Evolutionary conservation across 2,113 vertebrate genomes (phyloP), one percentile per base, ranked within the genome.

Genomic region (Bambusicola thoracicus): DNA sequence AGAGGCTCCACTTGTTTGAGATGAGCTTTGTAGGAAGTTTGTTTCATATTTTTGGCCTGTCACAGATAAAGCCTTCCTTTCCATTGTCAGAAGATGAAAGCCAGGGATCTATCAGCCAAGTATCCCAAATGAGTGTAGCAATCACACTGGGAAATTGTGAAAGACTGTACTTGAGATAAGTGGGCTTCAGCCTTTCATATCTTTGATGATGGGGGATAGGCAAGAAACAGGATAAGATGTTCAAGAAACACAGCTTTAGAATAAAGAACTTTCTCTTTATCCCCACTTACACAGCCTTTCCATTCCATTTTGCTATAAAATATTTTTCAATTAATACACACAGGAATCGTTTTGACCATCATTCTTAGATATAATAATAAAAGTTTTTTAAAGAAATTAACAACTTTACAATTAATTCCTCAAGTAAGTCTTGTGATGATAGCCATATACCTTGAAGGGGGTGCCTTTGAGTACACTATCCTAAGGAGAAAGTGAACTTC

Each of bases 81-180:
- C 84, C 70, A 85, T 91, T 95, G 92, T 95, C 58, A 69, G 46
- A 92, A 90, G 93, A 96, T 95, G 81, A 97, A 97, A 95, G 90
- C 86, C 70, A n/a, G 67, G 41, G 74, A 81, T 92, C 69, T 94
- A 84, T 93, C 90, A 96, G 86, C 89, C 85, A 87, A 92, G 91
- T 86, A 84, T 92, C 74, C 88, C 86, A 91, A 95, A 96, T 87
- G 85, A 96, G 75, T 55, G 32, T 22, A 91, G 89, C 79, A 94
- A 95, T 96, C 95, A 93, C 43, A 29, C 46, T 38, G 72, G 73
- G 65, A 94, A 94, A 94, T 74, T 90, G 79, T 93, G 87, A 85
- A 93, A 94, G 87, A 61, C 29, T n/a, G 85, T 92, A 48, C 89
- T 95, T 95, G 93, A 92, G 73, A 77, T 95, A 94, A 96, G 75